phyloP scores from a whole-genome alignment of 2,797 vertebrate species.

The Leuciscus waleckii region DNA sequence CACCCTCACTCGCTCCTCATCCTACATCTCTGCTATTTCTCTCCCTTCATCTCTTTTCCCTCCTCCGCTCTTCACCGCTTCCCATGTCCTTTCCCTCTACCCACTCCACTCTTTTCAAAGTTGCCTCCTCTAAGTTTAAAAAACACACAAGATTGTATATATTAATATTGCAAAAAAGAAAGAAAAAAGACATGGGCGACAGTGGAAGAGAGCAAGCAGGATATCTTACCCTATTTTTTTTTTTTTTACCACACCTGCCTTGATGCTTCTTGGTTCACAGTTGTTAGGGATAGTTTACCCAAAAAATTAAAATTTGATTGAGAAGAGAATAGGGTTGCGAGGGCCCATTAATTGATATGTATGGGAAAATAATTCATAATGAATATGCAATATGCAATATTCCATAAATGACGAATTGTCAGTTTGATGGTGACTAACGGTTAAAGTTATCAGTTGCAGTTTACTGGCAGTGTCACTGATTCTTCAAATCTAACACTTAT shows the following conservation, averaged over 20 bases:
- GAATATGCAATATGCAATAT: background rate
- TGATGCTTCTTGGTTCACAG: background rate
- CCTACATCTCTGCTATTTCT: slow-evolving; percentile 16
- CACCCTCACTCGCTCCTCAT: background rate
- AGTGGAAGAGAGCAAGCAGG: background rate
- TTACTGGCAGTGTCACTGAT: slow-evolving; percentile 1
- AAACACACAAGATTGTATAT: background rate
- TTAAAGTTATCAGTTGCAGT: slow-evolving; percentile 1
- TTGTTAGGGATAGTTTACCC: no score
- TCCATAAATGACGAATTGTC: background rate
- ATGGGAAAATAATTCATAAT: background rate
- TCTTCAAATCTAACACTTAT: background rate
- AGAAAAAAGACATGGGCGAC: background rate
- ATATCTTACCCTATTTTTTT: background rate
- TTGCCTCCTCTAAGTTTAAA: background rate
- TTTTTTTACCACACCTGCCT: no score
- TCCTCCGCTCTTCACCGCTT: slow-evolving; percentile 22
- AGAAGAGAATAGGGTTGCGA: background rate
- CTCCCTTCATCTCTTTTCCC: background rate
- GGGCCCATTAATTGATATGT: background rate
- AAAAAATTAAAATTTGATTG: no score
- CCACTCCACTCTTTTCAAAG: slow-evolving; percentile 2
- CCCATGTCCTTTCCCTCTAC: slow-evolving; percentile 1
- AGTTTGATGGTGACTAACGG: background rate
- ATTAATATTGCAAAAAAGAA: background rate